A percentile compares a stretch with the other conserved stretches of the same genome.
These are phyloP conservation scores for Caenorhabditis doughertyi DNA, from an alignment of 2,888 invertebrate genomes.

Conservation along the genomic window DNA sequence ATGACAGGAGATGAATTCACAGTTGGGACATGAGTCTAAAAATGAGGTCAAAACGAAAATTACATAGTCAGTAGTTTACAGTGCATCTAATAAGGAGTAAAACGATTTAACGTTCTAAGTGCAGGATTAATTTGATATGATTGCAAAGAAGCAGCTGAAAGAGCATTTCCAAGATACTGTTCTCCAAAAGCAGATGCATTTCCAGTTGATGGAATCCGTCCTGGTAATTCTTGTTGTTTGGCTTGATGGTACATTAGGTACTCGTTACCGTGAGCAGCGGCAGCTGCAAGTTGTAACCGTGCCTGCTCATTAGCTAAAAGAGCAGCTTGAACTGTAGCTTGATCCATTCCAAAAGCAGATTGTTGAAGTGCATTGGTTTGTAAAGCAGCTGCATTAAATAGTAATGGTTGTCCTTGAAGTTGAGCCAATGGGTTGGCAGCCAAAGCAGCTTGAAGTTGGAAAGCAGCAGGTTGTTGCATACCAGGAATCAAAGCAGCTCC, in stretches of 20 bases:
- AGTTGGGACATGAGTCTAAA: slow-evolving; percentile 14
- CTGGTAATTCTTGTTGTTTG: slow-evolving; percentile 56
- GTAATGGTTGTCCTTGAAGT: slow-evolving; percentile 67
- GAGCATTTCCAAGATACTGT: slow-evolving; percentile 70
- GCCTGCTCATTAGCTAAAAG: slow-evolving; percentile 70
- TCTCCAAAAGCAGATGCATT: slow-evolving; percentile 63
- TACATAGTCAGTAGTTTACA: not conserved
- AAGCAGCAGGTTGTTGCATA: slow-evolving; percentile 54
- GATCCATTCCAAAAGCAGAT: slow-evolving; percentile 57
- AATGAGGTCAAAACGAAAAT: slow-evolving; percentile 4
- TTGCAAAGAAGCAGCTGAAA: slow-evolving; percentile 68
- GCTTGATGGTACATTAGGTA: slow-evolving; percentile 50
- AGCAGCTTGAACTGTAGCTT: slow-evolving; percentile 58
- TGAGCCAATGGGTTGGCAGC: slow-evolving; percentile 60
- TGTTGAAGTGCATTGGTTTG: slow-evolving; percentile 43
- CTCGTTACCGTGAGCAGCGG: slow-evolving; percentile 66
- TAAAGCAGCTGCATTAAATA: slow-evolving; percentile 64
- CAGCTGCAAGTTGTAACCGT: slow-evolving; percentile 65
- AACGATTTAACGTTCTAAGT: slow-evolving; percentile 72
- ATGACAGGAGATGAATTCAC: slow-evolving; percentile 8
- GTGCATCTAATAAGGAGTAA: slow-evolving; percentile 71
- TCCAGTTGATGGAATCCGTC: slow-evolving; percentile 65
- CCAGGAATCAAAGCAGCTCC: slow-evolving; percentile 55
- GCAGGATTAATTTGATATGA: slow-evolving; percentile 68
- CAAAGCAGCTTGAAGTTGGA: slow-evolving; percentile 52